These are phyloP conservation scores for Heliconius himera DNA, from an alignment of 1,140 invertebrate species.

Conservation along the genomic window DNA sequence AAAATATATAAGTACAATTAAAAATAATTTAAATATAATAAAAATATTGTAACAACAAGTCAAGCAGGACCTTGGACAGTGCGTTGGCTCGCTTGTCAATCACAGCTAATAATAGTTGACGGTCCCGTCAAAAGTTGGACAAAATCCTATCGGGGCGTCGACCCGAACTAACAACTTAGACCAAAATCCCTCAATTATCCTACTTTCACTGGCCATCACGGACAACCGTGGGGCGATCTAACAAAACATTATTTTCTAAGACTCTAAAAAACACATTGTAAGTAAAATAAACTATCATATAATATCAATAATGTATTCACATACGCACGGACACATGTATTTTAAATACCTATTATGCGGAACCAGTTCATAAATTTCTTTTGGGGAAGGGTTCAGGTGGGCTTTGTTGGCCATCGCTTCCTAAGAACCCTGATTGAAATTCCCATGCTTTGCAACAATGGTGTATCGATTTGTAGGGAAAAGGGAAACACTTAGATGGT, in stretches of 20 bases:
- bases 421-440: slow-evolving; percentile 64
- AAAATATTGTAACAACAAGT: background rate
- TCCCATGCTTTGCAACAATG: slow-evolving; percentile 67
- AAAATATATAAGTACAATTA: background rate
- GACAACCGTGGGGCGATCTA: background rate
- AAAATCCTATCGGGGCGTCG: slow-evolving; percentile 76
- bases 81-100: slow-evolving; percentile 59
- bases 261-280: slow-evolving; percentile 44
- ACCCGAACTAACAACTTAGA: slow-evolving; percentile 75
- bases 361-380: slow-evolving; percentile 73
- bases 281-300: slow-evolving; percentile 80
- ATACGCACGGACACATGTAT: slow-evolving; percentile 76
- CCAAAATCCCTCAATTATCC: slow-evolving; percentile 64
- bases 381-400: slow-evolving; percentile 58
- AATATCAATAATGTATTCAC: slow-evolving; percentile 79
- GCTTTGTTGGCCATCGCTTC: slow-evolving; percentile 55
- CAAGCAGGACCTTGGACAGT: background rate
- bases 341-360: slow-evolving; percentile 78
- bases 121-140: slow-evolving; percentile 74
- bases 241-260: slow-evolving; percentile 62
- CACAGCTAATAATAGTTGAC: slow-evolving; percentile 73
- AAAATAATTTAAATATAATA: slow-evolving; percentile 6
- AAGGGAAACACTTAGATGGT: slow-evolving; percentile 60
- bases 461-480: slow-evolving; percentile 70
- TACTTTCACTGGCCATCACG: background rate